Conservation (phyloP, 92 coral and sea anemone genomes). For the Montipora capitata region DNA sequence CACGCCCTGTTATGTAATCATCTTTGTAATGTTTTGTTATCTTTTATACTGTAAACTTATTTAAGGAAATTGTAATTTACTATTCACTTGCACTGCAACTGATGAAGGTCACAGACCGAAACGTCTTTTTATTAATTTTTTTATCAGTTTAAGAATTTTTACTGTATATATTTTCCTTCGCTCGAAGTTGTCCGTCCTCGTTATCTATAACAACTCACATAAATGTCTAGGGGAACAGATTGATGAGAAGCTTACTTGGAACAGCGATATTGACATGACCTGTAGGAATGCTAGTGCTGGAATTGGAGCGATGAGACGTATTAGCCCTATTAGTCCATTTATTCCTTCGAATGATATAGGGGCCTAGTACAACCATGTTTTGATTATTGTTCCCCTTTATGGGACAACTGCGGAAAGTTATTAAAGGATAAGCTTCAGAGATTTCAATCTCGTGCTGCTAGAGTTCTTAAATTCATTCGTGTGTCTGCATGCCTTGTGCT, state of each 20-base stretch:
- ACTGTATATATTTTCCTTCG: too few relatives aligned
- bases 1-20: too few relatives aligned
- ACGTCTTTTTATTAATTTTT: too few relatives aligned
- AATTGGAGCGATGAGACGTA: not conserved
- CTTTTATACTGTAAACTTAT: too few relatives aligned
- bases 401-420: not conserved
- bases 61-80: too few relatives aligned
- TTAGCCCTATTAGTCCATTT: not conserved
- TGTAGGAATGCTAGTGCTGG: not conserved
- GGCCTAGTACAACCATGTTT: not conserved
- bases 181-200: too few relatives aligned
- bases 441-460: constrained; percentile 14
- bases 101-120: too few relatives aligned
- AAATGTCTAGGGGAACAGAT: not conserved
- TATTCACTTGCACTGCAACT: too few relatives aligned
- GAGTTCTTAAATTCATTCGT: not conserved
- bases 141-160: too few relatives aligned
- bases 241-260: constrained; percentile 6
- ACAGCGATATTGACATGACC: not conserved
- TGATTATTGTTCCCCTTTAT: not conserved
- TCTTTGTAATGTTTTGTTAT: too few relatives aligned
- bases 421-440: not conserved
- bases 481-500: too few relatives aligned
- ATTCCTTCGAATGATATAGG: not conserved
- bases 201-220: too few relatives aligned